Evolutionary conservation across 1,140 invertebrate species (phyloP).

Genomic region (Leptinotarsa undecemlineata): DNA sequence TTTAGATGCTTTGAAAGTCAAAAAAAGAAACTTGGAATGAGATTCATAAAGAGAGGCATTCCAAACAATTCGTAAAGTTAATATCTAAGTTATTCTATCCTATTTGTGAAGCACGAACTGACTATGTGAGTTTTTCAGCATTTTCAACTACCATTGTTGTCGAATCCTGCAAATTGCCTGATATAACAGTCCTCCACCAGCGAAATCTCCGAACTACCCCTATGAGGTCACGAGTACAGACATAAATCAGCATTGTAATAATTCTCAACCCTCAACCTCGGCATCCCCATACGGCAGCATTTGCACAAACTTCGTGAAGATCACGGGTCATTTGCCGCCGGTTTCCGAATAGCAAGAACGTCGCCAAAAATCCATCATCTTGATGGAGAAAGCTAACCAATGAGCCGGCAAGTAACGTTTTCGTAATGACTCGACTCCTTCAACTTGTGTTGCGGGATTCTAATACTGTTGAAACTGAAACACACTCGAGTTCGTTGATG

Average conservation of each 20-base stretch:
- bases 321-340: conserved; percentile 26
- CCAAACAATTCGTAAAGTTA: no score
- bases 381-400: conserved; percentile 14
- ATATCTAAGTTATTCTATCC: no score
- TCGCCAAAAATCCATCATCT: conserved; percentile 24
- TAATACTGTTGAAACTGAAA: no score
- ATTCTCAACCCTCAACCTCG: not conserved
- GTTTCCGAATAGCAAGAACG: conserved; percentile 17
- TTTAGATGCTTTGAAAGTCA: no score
- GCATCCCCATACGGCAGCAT: not conserved
- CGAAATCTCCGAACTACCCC: not conserved
- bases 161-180: not conserved
- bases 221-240: not conserved
- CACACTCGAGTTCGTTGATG: no score
- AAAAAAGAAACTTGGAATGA: no score
- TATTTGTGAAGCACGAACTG: no score
- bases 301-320: conserved; percentile 12
- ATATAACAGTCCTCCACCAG: not conserved
- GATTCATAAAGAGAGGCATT: no score
- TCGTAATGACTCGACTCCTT: conserved; percentile 21
- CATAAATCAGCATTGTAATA: conserved; percentile 8
- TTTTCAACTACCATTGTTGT: no score
- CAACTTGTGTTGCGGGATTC: not conserved
- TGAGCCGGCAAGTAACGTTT: conserved; percentile 22
- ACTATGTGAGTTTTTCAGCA: no score